Conservation (phyloP, 2,113 vertebrate genomes). For the Nematolebias whitei region DNA sequence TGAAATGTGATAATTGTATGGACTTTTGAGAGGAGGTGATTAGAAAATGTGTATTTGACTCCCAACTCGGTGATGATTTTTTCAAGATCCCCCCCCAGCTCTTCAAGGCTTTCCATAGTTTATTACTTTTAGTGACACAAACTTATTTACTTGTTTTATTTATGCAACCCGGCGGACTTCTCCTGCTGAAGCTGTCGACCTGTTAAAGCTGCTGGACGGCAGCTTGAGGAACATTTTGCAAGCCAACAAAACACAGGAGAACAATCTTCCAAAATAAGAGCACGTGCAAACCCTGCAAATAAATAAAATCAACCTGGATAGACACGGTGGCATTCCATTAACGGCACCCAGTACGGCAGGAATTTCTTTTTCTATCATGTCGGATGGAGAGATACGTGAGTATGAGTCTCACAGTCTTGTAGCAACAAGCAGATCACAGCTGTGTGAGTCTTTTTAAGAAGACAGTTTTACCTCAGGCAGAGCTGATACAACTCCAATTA, state of each 20-base stretch:
- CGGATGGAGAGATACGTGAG: background rate
- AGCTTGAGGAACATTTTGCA: background rate
- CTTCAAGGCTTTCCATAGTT: slow-evolving; percentile 14
- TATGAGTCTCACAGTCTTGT: rapidly evolving
- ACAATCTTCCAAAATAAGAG: background rate
- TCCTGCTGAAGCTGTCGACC: background rate
- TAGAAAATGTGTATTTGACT: background rate
- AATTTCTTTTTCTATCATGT: background rate
- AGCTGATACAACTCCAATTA: background rate
- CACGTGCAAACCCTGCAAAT: background rate
- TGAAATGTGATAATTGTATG: slow-evolving; percentile 6
- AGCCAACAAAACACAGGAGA: background rate
- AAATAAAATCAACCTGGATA: background rate
- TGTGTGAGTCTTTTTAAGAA: background rate
- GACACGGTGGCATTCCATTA: background rate
- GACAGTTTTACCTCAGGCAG: background rate
- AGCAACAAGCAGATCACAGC: background rate
- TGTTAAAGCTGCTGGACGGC: background rate
- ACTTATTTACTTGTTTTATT: slow-evolving; percentile 62
- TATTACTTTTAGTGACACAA: slow-evolving; percentile 44
- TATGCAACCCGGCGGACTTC: too few species aligned
- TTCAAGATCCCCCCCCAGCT: slow-evolving; percentile 14
- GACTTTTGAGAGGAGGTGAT: background rate
- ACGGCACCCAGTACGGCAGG: background rate
- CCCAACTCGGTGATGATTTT: background rate